Conservation (phyloP, 2,888 invertebrate species). For the Ceramica pisi region DNA sequence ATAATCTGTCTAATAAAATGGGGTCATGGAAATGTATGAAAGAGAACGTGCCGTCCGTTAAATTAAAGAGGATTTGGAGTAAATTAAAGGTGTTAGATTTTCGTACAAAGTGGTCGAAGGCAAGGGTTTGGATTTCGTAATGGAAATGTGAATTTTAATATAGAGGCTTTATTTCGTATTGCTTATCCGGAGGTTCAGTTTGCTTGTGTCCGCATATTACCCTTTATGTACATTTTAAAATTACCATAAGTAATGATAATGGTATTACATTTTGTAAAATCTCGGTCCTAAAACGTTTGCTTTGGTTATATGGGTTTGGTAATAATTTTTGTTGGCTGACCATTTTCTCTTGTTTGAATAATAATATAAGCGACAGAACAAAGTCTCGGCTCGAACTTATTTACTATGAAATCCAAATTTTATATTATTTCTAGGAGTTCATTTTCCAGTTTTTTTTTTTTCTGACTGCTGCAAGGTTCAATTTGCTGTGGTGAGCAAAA, state of each 20-base stretch:
- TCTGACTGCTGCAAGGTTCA: neutral
- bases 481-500: neutral
- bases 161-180: slow-evolving; percentile 56
- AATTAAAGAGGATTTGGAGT: slow-evolving; percentile 83
- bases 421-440: neutral
- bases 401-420: neutral
- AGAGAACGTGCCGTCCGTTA: slow-evolving; percentile 80
- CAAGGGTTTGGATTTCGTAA: slow-evolving; percentile 62
- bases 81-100: slow-evolving; percentile 84
- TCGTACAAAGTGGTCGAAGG: slow-evolving; percentile 69
- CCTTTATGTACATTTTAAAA: slow-evolving; percentile 60
- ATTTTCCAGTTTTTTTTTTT: neutral
- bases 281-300: slow-evolving; percentile 39
- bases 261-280: slow-evolving; percentile 51
- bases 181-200: slow-evolving; percentile 61
- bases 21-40: slow-evolving; percentile 69
- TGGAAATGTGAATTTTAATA: slow-evolving; percentile 67
- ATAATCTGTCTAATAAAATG: slow-evolving; percentile 80
- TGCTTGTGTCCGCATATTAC: slow-evolving; percentile 54
- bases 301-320: slow-evolving; percentile 31
- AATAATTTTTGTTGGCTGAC: slow-evolving; percentile 30
- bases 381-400: slow-evolving; percentile 11
- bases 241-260: slow-evolving; percentile 64
- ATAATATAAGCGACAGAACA: neutral
- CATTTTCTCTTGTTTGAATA: slow-evolving; percentile 27